These are phyloP conservation scores for Myotis planiceps DNA, from an alignment of 2,797 vertebrate genomes.

Conservation along the genomic window DNA sequence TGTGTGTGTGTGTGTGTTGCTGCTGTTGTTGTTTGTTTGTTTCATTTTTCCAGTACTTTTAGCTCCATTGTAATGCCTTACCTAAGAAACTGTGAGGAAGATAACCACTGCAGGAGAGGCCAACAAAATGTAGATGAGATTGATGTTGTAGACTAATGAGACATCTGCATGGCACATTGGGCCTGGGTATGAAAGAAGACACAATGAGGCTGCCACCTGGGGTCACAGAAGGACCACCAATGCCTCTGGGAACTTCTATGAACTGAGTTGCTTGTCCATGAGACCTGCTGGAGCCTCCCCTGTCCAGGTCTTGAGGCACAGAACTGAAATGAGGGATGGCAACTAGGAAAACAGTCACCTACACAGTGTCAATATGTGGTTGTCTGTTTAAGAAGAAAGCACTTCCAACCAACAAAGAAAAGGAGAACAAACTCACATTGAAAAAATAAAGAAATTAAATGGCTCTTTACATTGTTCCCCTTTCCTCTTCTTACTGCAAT, in stretches of 20 bases:
- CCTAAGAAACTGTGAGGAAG: background rate
- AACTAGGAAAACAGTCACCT: background rate
- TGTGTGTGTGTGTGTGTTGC: no score
- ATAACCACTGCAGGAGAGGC: background rate
- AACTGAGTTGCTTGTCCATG: background rate
- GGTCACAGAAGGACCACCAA: background rate
- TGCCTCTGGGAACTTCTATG: background rate
- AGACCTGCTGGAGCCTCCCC: background rate
- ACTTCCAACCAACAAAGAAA: background rate
- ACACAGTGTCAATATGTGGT: no score
- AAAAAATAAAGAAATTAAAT: background rate
- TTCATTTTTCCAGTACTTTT: background rate
- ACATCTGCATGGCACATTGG: background rate
- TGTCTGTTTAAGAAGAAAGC: background rate
- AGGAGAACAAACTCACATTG: background rate
- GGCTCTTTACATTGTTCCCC: background rate
- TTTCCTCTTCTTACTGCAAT: background rate
- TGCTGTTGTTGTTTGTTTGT: background rate
- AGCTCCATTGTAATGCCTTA: background rate
- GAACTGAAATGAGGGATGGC: background rate
- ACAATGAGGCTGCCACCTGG: background rate
- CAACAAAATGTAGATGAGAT: background rate
- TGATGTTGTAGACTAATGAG: background rate
- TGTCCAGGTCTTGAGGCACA: background rate
- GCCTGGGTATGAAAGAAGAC: background rate